phyloP scores from a whole-genome alignment of 2,797 vertebrate genomes.

The Arnoldichthys spilopterus region DNA sequence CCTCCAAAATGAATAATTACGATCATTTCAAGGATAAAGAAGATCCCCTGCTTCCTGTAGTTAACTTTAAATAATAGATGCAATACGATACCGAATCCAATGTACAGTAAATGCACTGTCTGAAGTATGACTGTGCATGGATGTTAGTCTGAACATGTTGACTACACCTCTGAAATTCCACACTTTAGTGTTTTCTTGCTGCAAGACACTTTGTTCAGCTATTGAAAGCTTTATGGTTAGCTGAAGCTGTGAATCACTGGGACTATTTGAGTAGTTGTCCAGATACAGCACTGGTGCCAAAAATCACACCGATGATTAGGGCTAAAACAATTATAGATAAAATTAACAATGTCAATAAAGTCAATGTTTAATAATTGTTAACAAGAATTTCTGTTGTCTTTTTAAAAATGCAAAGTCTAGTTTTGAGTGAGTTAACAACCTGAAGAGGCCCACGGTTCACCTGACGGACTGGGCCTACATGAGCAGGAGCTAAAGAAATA shows the following conservation, averaged over 20 bases:
- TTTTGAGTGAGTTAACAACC: too few species aligned
- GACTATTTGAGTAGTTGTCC: neutral
- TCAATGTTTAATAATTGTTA: too few species aligned
- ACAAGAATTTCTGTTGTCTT: too few species aligned
- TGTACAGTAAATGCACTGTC: constrained; percentile 27
- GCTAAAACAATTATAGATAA: too few species aligned
- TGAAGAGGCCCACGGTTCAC: too few species aligned
- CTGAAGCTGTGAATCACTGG: neutral
- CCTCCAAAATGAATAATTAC: neutral
- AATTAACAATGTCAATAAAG: too few species aligned
- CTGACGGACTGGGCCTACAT: too few species aligned
- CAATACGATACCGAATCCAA: constrained; percentile 17
- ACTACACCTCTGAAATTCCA: constrained; percentile 3
- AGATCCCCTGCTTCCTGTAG: constrained; percentile 25
- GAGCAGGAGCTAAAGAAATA: too few species aligned
- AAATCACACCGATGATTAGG: too few species aligned
- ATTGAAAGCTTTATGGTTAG: neutral
- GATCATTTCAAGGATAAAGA: constrained; percentile 28
- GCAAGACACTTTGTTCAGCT: neutral
- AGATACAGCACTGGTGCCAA: too few species aligned
- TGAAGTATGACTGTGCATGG: constrained; percentile 1
- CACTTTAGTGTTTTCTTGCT: neutral
- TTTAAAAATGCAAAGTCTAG: too few species aligned
- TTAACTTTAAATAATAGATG: constrained; percentile 22
- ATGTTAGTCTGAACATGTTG: constrained; percentile 22